A percentile compares a stretch with the other conserved stretches of the same genome.
Evolutionary conservation across 2,888 invertebrate species (phyloP).

Genomic region (Ecdyonurus torrentis): DNA sequence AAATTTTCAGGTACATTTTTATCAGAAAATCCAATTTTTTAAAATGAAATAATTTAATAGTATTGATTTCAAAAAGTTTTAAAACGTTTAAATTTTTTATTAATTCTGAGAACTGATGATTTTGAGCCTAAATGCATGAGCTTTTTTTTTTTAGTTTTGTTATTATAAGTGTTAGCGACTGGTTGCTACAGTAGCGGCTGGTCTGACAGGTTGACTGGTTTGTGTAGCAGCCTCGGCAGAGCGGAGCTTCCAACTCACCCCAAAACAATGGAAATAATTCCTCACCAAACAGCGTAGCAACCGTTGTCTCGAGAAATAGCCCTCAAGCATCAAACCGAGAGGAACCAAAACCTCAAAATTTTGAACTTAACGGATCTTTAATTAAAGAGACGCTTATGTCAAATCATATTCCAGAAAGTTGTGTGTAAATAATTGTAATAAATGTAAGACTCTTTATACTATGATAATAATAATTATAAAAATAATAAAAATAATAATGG

Average conservation of each 20-base stretch:
- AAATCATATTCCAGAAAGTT: constrained; percentile 8
- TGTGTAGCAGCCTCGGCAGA: constrained; percentile 1
- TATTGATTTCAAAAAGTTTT: too few relatives aligned
- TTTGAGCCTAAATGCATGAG: too few relatives aligned
- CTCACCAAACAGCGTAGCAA: too few relatives aligned
- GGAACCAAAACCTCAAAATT: background rate
- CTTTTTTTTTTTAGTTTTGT: too few relatives aligned
- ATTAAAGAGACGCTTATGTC: constrained; percentile 9
- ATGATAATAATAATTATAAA: background rate
- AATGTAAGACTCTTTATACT: too few relatives aligned
- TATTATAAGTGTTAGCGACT: background rate
- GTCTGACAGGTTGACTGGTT: constrained; percentile 1
- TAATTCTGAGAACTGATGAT: too few relatives aligned
- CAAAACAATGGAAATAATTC: too few relatives aligned
- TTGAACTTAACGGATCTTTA: constrained; percentile 6
- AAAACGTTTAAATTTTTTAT: too few relatives aligned
- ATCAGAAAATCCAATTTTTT: too few relatives aligned
- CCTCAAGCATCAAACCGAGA: background rate
- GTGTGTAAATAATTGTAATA: constrained; percentile 7
- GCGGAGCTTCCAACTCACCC: background rate
- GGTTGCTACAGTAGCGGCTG: background rate
- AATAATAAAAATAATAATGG: background rate
- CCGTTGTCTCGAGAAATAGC: too few relatives aligned
- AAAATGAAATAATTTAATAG: too few relatives aligned
- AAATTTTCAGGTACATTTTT: too few relatives aligned